Evolutionary conservation across 2,113 vertebrate genomes (phyloP), one percentile per base, ranked within the genome.

Genomic region (Plectropomus leopardus): DNA sequence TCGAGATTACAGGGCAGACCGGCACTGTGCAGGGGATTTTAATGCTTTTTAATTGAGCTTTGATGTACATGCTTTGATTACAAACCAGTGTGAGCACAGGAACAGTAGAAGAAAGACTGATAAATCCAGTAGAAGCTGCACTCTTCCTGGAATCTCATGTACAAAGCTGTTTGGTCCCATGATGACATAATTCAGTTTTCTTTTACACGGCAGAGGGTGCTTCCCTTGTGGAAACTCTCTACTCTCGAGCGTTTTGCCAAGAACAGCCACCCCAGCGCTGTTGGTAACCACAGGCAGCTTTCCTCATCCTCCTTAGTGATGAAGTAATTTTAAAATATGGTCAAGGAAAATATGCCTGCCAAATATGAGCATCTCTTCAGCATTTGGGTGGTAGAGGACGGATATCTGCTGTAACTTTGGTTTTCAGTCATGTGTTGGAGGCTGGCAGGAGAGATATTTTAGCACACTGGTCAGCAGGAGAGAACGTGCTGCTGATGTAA

Each of bases 201-300:
- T 81, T 70, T 86, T 78, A 84, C 76, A 58, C 72, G 81, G 86
- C 73, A 30, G 55, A 78, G 72, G 80, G 85, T 81, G 81, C 86
- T 82, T 70, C 79, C 72, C 73, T 72, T 69, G 76, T 91, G 88
- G 88, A 92, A 92, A 90, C 74, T 89, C 78, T 85, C 76, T 23
- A 42, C 69, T 76, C 24, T 48, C 14, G 4, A 67, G 69, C 50
- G 10, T 42, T 76, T 61, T 83, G 85, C 88, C 83, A 85, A 87
- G 70, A 85, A 85, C 88, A 88, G 84, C 82, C 83, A 76, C 81
- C 85, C 81, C 81, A 76, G 78, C 13, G 55, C 73, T 69, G 72
- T 36, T 60, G 70, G 53, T 82, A 64, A 89, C 88, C 88, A 81
- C 88, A 92, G 88, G 85, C 83, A 90, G 86, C 80, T 83, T 85